Evolutionary conservation across 1,140 invertebrate species (phyloP), one percentile per base, ranked within the genome.

Genomic region (Cryptotermes secundus): DNA sequence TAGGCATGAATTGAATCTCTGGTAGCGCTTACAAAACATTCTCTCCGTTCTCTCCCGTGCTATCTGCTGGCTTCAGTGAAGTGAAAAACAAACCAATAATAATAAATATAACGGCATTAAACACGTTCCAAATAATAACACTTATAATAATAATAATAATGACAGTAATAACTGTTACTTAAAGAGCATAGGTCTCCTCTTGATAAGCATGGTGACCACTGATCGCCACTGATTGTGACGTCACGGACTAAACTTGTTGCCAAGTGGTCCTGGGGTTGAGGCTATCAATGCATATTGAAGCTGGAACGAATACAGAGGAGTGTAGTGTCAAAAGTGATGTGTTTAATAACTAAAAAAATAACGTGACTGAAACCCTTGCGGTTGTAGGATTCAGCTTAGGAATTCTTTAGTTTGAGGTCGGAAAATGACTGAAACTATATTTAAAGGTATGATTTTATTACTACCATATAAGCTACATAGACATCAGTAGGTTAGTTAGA

Each of bases 401-500:
- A 72, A 72, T 31, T 72, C 26, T 72, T 72, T 26, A 26, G 3
- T 31, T 31, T 72, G 26, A 72, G 26, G 2, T 72, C 59, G 19
- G 59, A 72, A 72, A 72, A 72, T 72, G 59, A 72, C 59, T 31
- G 59, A 72, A 72, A 72, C 59, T 72, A n/a, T 72, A 10, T 72
- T 72, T 72, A 72, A 72, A 72, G 59, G 59, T 72, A 72, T 72
- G 26, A 72, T n/a, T 72, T 72, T 72, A n/a, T 72, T 72, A 72
- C 59, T 7, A 14, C 59, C n/a, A 72, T 72, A 14, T 31, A 72
- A n/a, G 26, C 26, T 72, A 31, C 59, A 31, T n/a, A n/a, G n/a
- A n/a, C n/a, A 14, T 26, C 59, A 72, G 26, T 72, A 72, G 59
- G 59, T 72, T 72, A 59, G 53, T 59, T 59, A 10, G 59, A 16